Base-by-base conservation (phyloP, 2,113 vertebrate genomes). In the Abramis brama region DNA sequence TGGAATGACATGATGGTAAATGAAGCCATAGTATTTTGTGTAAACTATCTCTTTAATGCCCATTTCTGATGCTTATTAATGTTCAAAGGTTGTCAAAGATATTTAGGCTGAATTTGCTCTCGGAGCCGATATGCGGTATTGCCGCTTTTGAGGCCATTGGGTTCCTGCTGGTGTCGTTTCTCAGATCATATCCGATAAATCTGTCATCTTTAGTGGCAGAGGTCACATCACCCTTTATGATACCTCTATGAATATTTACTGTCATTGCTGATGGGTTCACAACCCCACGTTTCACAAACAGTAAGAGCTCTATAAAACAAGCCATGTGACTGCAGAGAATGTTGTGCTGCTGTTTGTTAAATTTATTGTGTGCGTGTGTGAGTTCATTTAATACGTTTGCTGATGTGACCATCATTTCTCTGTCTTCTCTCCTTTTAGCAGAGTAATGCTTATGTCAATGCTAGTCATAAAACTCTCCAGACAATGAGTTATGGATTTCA, bases 401-500 rank as follows among this genome's bases (percentile, higher is more conserved):
- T 36, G 36, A 71, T 71, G 33, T 59, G 39, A 59, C 45, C 62
- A 43, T 85, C 50, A 57, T 68, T 85, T 73, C 47, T 73, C 47
- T 73, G 82, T 73, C 33, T 83, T 52, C 57, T 83, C 33, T 83
- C 19, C 79, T 70, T 66, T 43, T 10, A 21, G 84, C 50, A 73
- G 84, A 71, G 55, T 80, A 33, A 79, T 60, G 85, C 66, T 71
- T 45, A 62, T 80, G 68, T 50, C 85, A 86, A 36, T 80, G 77
- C 17, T 60, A 55, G 81, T 87, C 86, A 76, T 85, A 85, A 85
- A 85, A 59, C 74, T 25, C 45, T 25, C 3, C 60, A 78, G 11
- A 19, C 27, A 60, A 15, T 36, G 68, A 81, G 70, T 73, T 74
- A 86, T 81, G 77, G 64, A 59, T 79, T 76, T 60, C 1, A 15